Percentiles rank a stretch among this genome's conserved stretches.
Evolutionary conservation across 2,113 vertebrate species (phyloP).

Genomic region (Donacobius atricapilla): DNA sequence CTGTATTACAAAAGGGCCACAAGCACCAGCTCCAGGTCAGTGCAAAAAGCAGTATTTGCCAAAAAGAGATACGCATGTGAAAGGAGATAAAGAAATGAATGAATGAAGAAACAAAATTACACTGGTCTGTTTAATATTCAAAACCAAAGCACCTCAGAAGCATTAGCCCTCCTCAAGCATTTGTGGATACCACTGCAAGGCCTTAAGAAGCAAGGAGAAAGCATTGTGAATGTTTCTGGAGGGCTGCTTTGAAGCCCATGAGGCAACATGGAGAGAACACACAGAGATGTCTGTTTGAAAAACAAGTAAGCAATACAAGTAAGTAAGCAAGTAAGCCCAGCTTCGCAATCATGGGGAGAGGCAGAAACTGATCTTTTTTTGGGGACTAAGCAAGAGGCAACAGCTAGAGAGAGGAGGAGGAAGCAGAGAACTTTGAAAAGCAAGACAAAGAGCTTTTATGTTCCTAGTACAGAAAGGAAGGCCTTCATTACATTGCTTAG

Average conservation of each 20-base stretch:
- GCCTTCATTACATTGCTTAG: background rate
- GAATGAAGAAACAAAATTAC: background rate
- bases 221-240: background rate
- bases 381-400: background rate
- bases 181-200: background rate
- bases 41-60: background rate
- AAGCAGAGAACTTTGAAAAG: background rate
- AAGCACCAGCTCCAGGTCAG: background rate
- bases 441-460: background rate
- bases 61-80: background rate
- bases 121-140: background rate
- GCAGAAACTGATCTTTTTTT: background rate
- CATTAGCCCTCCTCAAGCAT: background rate
- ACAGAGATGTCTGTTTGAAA: background rate
- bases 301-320: background rate
- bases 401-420: background rate
- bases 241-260: slow-evolving; percentile 1
- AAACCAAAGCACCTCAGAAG: slow-evolving; percentile 7
- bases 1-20: background rate
- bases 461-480: background rate
- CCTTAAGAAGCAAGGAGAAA: background rate
- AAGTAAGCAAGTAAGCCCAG: background rate
- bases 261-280: background rate
- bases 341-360: background rate
- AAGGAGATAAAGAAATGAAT: background rate